Base-by-base conservation (phyloP, 2,888 invertebrate species). In the Mesochorus sp. region DNA sequence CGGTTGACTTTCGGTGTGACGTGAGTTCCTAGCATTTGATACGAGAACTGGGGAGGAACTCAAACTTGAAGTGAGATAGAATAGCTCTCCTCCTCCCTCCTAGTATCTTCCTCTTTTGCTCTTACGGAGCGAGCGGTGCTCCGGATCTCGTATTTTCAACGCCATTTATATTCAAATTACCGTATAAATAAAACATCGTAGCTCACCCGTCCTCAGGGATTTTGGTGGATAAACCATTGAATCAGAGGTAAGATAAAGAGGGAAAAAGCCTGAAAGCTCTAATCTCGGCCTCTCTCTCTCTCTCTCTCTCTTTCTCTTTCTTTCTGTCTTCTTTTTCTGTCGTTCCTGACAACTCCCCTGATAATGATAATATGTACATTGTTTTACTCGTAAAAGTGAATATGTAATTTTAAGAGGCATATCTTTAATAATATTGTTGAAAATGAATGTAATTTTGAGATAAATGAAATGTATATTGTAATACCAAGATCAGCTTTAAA, bases 101-200 rank as follows among this genome's bases (percentile, higher is more conserved):
- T 34, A 49, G 49, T 42, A 21, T 42, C 39, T 12, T 3, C 51
- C 68, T 61, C 57, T 39, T 39, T 67, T 21, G 28, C 49, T 28
- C 51, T 47, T 34, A 37, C 47, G 14, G 12, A 6, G 57, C 17
- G 10, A 19, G 37, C 24, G 44, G 34, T 55, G 49, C 53, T 31
- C 21, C 17, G 53, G 71, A 67, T 72, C 55, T 57, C 57, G 68
- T 67, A 76, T 70, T 76, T 67, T 74, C 62, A 79, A 77, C 82
- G 81, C 71, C 75, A 79, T 79, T 79, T 79, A 79, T 75, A 79
- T 79, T 79, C 70, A 79, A 79, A 79, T 75, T 61, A 75, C 70
- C 61, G 66, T 64, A 79, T 79, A 71, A 79, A 79, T 79, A 79
- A 79, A 75, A 75, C 75, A 79, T 79, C 66, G 51, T 66, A 53